These are phyloP conservation scores for Scaptomyza polygonia DNA, from an alignment of 2,888 invertebrate genomes.

Conservation along the genomic window DNA sequence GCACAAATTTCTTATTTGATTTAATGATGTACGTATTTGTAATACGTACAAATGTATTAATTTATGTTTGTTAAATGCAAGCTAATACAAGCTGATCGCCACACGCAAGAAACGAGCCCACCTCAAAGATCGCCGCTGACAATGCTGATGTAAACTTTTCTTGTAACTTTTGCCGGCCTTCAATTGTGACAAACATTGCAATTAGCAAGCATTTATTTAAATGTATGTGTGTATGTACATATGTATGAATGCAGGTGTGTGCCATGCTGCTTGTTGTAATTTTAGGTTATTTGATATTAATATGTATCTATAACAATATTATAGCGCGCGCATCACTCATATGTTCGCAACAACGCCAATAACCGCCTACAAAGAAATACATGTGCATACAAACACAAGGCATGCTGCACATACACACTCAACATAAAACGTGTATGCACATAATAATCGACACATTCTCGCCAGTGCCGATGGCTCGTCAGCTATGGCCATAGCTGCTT, in stretches of 20 bases:
- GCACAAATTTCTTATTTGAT: constrained; percentile 35
- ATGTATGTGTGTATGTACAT: constrained; percentile 16
- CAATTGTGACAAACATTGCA: constrained; percentile 67
- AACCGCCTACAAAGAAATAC: constrained; percentile 36
- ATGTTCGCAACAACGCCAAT: constrained; percentile 46
- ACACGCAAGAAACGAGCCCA: constrained; percentile 28
- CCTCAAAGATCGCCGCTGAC: constrained; percentile 65
- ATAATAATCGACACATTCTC: constrained; percentile 76
- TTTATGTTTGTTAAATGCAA: constrained; percentile 15
- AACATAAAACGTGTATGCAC: constrained; percentile 67
- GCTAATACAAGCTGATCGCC: constrained; percentile 45
- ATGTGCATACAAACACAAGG: constrained; percentile 10
- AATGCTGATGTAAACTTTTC: constrained; percentile 50
- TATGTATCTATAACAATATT: constrained; percentile 79
- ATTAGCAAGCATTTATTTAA: constrained; percentile 34
- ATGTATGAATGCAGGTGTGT: constrained; percentile 34
- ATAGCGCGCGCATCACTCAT: constrained; percentile 74
- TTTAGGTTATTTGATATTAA: constrained; percentile 79
- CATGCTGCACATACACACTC: constrained; percentile 28
- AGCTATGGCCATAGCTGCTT: constrained; percentile 47
- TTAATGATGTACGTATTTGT: constrained; percentile 20
- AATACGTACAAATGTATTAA: neutral
- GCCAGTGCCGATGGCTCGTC: constrained; percentile 61
- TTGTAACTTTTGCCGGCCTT: constrained; percentile 62
- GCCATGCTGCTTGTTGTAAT: constrained; percentile 70